phyloP scores from a whole-genome alignment of 2,888 invertebrate genomes.

The Salticus scenicus region DNA sequence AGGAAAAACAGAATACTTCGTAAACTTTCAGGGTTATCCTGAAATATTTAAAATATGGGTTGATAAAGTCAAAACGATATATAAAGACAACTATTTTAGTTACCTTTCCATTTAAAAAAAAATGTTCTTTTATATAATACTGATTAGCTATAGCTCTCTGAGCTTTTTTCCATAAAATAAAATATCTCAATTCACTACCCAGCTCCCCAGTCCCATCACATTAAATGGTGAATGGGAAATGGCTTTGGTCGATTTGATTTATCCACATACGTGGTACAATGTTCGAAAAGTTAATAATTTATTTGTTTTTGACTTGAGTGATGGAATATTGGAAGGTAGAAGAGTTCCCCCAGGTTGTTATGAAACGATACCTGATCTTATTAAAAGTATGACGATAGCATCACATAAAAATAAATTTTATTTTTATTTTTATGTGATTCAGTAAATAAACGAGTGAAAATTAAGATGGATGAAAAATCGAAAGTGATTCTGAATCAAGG shows the following conservation, averaged over 20 bases:
- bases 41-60: conserved; percentile 5
- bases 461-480: too few relatives aligned
- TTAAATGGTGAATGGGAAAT: too few relatives aligned
- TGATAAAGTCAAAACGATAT: conserved; percentile 20
- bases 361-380: not conserved
- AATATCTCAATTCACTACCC: too few relatives aligned
- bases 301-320: not conserved
- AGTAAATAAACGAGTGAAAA: not conserved
- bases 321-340: conserved; percentile 2
- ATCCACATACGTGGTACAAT: too few relatives aligned
- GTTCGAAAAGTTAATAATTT: not conserved
- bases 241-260: too few relatives aligned
- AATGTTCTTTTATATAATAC: conserved; percentile 69
- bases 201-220: too few relatives aligned
- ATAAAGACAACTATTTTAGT: not conserved
- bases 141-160: conserved; percentile 72
- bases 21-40: conserved; percentile 20
- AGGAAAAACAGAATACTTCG: too few relatives aligned
- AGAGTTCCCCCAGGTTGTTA: too few relatives aligned
- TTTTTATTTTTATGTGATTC: not conserved
- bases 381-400: not conserved
- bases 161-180: conserved; percentile 72
- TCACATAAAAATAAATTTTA: not conserved
- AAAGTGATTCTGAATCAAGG: not conserved
- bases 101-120: not conserved